Evolutionary conservation across 2,888 invertebrate genomes (phyloP).

Genomic region (Hecatera dysodea): DNA sequence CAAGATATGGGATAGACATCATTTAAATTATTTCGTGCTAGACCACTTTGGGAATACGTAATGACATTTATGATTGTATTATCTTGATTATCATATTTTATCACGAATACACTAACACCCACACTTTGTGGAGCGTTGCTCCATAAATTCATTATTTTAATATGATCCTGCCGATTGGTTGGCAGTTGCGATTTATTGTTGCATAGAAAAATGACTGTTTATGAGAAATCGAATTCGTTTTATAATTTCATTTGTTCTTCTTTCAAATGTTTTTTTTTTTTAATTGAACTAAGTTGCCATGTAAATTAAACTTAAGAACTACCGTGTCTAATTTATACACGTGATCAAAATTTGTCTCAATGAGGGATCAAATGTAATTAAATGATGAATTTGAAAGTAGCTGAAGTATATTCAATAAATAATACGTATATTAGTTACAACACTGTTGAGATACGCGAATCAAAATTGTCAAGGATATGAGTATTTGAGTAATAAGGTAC

Average conservation of each 20-base stretch:
- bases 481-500: not conserved
- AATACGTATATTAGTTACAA: too few species aligned
- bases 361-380: not conserved
- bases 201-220: constrained; percentile 32
- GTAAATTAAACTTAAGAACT: not conserved
- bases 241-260: not conserved
- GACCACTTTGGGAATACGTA: constrained; percentile 48
- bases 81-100: constrained; percentile 58
- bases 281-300: not conserved
- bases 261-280: not conserved
- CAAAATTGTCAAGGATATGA: not conserved
- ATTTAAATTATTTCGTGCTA: constrained; percentile 51
- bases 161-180: constrained; percentile 44
- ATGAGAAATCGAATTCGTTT: constrained; percentile 7
- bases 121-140: constrained; percentile 40
- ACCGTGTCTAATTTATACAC: not conserved
- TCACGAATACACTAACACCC: constrained; percentile 46
- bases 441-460: not conserved
- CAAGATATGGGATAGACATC: constrained; percentile 25
- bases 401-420: too few species aligned
- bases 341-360: too few species aligned
- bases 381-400: too few species aligned
- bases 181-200: constrained; percentile 38
- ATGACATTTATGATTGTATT: constrained; percentile 51
- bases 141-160: constrained; percentile 56